These are phyloP conservation scores for Chaenocephalus aceratus DNA, from an alignment of 2,113 vertebrate species.

Conservation along the genomic window DNA sequence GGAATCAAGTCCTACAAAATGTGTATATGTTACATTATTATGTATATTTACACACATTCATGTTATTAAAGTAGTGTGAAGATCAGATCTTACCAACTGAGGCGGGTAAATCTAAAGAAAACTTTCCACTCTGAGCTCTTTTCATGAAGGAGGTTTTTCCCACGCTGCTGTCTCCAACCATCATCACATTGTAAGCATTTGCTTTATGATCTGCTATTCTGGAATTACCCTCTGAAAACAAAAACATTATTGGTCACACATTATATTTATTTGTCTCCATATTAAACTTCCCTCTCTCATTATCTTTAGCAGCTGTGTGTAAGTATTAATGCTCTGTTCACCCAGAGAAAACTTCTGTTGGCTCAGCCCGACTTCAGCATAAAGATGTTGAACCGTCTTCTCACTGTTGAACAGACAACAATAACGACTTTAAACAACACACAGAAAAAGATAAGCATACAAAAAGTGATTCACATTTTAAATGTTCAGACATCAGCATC, in stretches of 20 bases:
- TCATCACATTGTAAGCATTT: constrained; percentile 88
- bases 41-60: constrained; percentile 7
- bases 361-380: constrained; percentile 12
- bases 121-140: constrained; percentile 83
- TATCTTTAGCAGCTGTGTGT: neutral
- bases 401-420: constrained; percentile 46
- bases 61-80: neutral
- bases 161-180: constrained; percentile 90
- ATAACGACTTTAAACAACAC: neutral
- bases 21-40: constrained; percentile 13
- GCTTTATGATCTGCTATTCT: constrained; percentile 43
- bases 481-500: neutral
- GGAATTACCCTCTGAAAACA: constrained; percentile 23
- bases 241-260: neutral
- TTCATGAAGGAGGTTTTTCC: constrained; percentile 94
- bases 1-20: constrained; percentile 89
- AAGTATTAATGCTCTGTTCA: constrained; percentile 37
- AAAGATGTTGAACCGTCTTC: neutral
- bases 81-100: constrained; percentile 88
- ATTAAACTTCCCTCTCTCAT: neutral
- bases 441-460: neutral
- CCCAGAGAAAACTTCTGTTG: constrained; percentile 36
- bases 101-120: constrained; percentile 74
- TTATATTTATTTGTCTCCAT: neutral
- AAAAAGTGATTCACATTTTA: neutral